Conservation (phyloP, 2,888 invertebrate genomes). For the Pecten maximus region DNA sequence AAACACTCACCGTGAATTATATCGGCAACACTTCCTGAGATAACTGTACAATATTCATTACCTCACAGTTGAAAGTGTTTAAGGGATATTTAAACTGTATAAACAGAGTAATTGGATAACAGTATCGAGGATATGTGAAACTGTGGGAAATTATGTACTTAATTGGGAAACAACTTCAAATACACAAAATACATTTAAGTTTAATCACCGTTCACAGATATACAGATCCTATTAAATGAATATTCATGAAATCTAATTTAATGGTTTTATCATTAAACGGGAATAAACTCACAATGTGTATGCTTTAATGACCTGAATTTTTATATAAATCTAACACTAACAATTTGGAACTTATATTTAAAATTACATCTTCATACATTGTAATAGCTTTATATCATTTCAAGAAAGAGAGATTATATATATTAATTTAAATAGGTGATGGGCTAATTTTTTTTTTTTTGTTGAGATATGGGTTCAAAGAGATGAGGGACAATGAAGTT, state of each 20-base stretch:
- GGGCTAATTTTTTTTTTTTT: not conserved
- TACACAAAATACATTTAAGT: not conserved
- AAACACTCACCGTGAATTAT: not conserved
- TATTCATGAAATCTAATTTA: not conserved
- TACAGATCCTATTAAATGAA: not conserved
- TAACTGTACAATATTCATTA: not conserved
- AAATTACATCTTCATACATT: not conserved
- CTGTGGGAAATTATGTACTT: slow-evolving; percentile 1
- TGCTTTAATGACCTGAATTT: not conserved
- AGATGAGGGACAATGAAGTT: too few relatives aligned
- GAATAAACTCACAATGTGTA: not conserved
- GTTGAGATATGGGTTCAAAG: too few relatives aligned
- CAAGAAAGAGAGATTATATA: not conserved
- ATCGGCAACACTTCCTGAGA: not conserved
- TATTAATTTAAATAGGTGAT: not conserved
- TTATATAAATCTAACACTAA: not conserved
- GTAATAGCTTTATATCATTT: not conserved
- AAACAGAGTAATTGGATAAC: not conserved
- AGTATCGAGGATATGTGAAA: not conserved
- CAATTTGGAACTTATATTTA: not conserved
- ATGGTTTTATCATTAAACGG: not conserved
- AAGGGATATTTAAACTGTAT: not conserved
- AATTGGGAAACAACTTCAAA: slow-evolving; percentile 19
- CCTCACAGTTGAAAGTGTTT: not conserved
- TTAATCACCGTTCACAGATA: not conserved